Conservation (phyloP, 2,113 vertebrate genomes). For the Apus apus region DNA sequence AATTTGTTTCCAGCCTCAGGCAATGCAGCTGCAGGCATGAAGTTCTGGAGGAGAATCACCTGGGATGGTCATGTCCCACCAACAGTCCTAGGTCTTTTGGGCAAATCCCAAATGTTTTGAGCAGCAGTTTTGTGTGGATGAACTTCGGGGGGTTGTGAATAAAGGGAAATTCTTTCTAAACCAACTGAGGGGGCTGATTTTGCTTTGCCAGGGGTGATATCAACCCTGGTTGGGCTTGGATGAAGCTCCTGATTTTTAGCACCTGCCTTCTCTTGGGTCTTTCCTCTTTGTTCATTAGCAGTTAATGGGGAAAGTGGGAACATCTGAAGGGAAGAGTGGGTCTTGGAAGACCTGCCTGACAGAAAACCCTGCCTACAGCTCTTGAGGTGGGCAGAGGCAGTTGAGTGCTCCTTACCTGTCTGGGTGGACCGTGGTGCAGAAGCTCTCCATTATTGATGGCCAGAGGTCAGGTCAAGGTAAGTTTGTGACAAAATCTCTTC, state of each 20-base stretch:
- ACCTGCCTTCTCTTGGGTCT: neutral
- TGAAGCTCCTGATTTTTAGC: neutral
- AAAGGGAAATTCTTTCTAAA: neutral
- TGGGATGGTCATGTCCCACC: neutral
- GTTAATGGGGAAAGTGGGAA: neutral
- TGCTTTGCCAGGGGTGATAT: neutral
- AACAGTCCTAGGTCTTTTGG: neutral
- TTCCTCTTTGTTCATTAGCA: neutral
- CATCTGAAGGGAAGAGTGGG: neutral
- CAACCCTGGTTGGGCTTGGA: neutral
- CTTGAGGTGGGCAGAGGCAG: accelerated
- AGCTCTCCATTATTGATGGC: neutral
- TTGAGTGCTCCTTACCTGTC: neutral
- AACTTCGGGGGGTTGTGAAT: neutral
- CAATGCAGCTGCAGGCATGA: neutral
- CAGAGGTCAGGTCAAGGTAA: neutral
- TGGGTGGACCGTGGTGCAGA: neutral
- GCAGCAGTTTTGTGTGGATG: neutral
- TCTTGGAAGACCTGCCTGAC: neutral
- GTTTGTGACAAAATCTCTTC: neutral
- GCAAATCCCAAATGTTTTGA: neutral
- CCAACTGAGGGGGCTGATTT: neutral
- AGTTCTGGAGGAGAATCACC: neutral
- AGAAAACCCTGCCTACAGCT: neutral
- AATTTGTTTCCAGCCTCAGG: neutral